Evolutionary conservation across 2,888 invertebrate species (phyloP).

Genomic region (Koerneria pararmatus): DNA sequence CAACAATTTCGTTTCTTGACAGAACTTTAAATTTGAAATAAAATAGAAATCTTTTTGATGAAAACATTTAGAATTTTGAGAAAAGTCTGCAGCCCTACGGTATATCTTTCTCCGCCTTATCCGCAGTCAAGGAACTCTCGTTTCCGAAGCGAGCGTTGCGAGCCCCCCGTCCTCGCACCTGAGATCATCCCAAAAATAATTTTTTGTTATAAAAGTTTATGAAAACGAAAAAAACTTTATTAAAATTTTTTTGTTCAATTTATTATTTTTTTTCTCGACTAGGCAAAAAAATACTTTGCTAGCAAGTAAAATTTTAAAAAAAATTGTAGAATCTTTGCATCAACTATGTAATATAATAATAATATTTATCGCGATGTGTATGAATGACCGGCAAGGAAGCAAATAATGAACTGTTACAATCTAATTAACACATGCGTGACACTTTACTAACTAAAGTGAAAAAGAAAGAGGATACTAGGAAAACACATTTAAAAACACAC

Average conservation of each 20-base stretch:
- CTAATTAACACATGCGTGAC: no score
- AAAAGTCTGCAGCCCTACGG: no score
- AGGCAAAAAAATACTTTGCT: neutral
- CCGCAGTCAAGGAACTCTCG: neutral
- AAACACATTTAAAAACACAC: neutral
- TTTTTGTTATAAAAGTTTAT: neutral
- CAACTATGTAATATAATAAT: no score
- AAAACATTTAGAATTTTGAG: no score
- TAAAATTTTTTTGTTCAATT: neutral
- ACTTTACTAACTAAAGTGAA: no score
- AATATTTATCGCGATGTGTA: no score
- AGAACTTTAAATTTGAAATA: no score
- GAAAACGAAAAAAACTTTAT: neutral
- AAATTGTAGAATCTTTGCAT: no score
- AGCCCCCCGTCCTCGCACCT: constrained; percentile 20
- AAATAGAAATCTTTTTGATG: no score
- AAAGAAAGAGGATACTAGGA: neutral
- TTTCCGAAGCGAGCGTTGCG: constrained; percentile 6
- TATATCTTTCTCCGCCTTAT: constrained; percentile 8
- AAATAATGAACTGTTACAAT: no score
- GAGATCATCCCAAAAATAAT: neutral
- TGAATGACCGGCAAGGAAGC: no score
- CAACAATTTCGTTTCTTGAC: no score
- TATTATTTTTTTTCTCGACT: neutral
- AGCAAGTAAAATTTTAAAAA: neutral